These are phyloP conservation scores for Butorides virescens DNA, from an alignment of 2,113 vertebrate species.

Conservation along the genomic window DNA sequence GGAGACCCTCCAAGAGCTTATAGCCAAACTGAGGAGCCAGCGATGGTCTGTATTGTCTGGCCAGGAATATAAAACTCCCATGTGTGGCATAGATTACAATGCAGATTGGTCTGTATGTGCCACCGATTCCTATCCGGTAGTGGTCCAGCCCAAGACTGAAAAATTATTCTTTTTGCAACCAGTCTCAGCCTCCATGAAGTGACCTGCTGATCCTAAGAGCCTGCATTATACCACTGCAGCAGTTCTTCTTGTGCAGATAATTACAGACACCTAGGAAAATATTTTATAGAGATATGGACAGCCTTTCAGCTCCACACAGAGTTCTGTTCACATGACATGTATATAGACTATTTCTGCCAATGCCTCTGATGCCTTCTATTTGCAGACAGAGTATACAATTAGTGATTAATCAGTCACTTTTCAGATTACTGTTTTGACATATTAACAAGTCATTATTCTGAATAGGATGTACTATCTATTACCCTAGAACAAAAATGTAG, in stretches of 20 bases:
- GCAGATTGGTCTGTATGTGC: background rate
- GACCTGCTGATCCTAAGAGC: background rate
- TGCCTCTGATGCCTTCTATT: background rate
- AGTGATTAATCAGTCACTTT: background rate
- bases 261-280: background rate
- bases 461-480: background rate
- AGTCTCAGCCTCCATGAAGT: background rate
- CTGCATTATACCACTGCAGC: background rate
- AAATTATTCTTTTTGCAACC: background rate
- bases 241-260: background rate
- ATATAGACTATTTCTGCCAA: background rate
- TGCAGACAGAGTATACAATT: background rate
- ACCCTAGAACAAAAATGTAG: background rate
- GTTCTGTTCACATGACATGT: accelerated
- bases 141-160: background rate
- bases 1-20: background rate
- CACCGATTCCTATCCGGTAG: background rate
- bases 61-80: background rate
- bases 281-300: background rate
- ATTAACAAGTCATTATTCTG: background rate
- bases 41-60: background rate
- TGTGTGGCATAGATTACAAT: background rate
- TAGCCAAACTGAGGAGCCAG: background rate
- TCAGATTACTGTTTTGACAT: background rate
- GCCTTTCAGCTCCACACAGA: background rate